A percentile compares a stretch with the other conserved stretches of the same genome.
These are phyloP conservation scores for Synergus japonicus DNA, from an alignment of 2,888 invertebrate genomes.

Conservation along the genomic window DNA sequence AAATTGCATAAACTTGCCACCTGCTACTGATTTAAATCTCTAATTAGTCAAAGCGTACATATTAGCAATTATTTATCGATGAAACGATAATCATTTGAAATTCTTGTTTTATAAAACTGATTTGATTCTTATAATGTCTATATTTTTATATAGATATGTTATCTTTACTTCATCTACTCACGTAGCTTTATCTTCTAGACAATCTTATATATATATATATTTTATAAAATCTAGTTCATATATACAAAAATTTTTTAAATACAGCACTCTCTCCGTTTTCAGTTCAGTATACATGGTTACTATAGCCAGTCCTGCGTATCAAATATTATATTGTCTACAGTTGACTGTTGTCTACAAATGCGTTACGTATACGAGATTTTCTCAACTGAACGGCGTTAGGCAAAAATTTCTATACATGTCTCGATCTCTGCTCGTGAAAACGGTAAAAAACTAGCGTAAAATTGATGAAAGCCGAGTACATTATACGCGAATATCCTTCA, in stretches of 20 bases:
- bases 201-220: no score
- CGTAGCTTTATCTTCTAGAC: background rate
- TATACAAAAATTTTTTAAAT: background rate
- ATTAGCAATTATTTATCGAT: background rate
- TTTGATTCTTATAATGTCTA: background rate
- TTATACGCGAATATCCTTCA: no score
- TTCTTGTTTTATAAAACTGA: background rate
- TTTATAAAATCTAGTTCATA: background rate
- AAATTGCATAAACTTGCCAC: background rate
- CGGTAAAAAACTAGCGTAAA: no score
- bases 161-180: background rate
- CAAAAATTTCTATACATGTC: background rate
- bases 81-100: background rate
- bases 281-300: background rate
- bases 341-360: background rate
- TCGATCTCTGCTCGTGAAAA: no score
- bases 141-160: background rate
- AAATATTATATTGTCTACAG: background rate
- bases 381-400: background rate
- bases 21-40: background rate
- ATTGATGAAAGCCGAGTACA: no score
- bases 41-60: background rate
- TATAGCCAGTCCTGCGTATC: background rate
- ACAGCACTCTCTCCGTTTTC: background rate
- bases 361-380: background rate